Evolutionary conservation across 2,113 vertebrate species (phyloP).

Genomic region (Forbesichthys papilliferus): DNA sequence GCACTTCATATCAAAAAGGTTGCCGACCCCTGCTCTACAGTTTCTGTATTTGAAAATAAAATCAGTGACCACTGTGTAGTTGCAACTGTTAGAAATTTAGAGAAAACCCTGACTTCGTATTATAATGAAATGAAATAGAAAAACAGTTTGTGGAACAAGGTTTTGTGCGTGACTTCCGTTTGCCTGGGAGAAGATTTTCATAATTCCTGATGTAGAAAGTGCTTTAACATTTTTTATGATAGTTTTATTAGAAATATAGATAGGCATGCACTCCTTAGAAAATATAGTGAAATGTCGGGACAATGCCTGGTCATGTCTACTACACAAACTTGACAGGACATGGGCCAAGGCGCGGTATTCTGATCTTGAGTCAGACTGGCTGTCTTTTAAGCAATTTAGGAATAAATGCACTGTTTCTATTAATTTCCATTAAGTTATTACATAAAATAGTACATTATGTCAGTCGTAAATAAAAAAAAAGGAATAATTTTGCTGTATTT

Average conservation of each 20-base stretch:
- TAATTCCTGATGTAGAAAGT: slow-evolving; percentile 4
- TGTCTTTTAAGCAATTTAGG: slow-evolving; percentile 4
- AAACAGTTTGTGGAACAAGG: not conserved
- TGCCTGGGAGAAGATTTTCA: not conserved
- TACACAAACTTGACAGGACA: not conserved
- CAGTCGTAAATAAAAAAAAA: no score
- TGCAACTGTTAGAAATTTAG: no score
- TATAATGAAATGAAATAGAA: no score
- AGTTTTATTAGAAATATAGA: not conserved
- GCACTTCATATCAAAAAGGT: no score
- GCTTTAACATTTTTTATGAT: slow-evolving; percentile 4
- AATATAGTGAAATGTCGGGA: not conserved
- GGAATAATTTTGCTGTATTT: no score
- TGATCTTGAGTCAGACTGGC: not conserved
- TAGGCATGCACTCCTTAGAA: slow-evolving; percentile 5
- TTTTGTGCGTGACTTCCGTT: not conserved
- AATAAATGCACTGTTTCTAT: no score
- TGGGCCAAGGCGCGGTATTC: not conserved
- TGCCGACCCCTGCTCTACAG: no score
- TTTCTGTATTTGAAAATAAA: no score
- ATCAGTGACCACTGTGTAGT: not conserved
- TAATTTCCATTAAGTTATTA: no score
- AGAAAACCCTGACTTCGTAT: not conserved
- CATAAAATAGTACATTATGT: no score
- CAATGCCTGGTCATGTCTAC: slow-evolving; percentile 1